Base-by-base conservation (phyloP, 2,888 invertebrate genomes). In the Nomada ferruginata region DNA sequence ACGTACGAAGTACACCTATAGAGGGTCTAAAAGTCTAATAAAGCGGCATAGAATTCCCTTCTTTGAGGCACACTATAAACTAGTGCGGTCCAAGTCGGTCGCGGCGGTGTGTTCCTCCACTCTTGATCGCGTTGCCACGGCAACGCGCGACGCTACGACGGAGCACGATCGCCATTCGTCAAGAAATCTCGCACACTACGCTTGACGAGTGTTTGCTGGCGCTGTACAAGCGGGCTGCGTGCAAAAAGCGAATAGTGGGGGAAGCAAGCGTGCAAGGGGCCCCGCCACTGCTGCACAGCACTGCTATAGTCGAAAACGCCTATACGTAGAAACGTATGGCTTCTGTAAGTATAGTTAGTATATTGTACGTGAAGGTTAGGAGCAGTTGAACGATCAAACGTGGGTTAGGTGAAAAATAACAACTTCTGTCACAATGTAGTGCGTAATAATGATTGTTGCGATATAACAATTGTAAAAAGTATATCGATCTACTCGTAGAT, bases 261-360 rank as follows among this genome's bases (percentile, higher is more conserved):
- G 36, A 36, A 36, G 5, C 1, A 36, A 36, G 36, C 5, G 36
- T 36, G 36, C 36, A 7, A 36, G 36, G 36, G 36, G 36, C 36
- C 36, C 36, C 36, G 36, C 36, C 36, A 1, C 36, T 36, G 36
- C 36, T 36, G 7, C 36, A 36, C 36, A 36, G 36, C 7, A 36
- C 36, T 36, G 36, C 36, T 36, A 36, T 36, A 36, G 36, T 36
- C 57, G 75, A 82, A 75, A 82, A 82, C 75, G 82, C 75, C 80
- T 78, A 79, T 79, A 82, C 73, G 68, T 81, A 82, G 81, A 76
- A 82, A 71, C 71, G 82, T 82, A 82, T 83, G 71, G 83, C 82
- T 75, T 77, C 53, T 44, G 26, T 15, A 73, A 82, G 77, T 82
- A 66, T 83, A 82, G 83, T 76, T 76, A 53, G 70, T 77, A 75